These are phyloP conservation scores for Diphyllodes magnificus DNA, from an alignment of 2,113 vertebrate species.

Conservation along the genomic window DNA sequence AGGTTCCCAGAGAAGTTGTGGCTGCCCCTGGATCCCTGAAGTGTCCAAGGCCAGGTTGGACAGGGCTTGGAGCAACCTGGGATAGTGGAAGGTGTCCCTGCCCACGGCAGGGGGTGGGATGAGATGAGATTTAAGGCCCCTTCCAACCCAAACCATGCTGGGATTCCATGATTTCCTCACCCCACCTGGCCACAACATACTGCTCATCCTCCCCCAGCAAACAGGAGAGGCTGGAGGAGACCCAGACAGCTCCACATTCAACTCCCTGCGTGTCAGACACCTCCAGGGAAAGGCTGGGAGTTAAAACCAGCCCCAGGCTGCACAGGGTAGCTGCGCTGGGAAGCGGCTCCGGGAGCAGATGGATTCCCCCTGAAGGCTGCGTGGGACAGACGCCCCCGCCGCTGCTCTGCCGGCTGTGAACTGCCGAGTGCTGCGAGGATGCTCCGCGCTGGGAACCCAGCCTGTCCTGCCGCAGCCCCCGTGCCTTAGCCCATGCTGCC, in stretches of 20 bases:
- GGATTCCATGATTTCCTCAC: background rate
- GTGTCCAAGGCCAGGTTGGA: background rate
- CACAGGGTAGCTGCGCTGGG: background rate
- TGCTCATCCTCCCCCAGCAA: background rate
- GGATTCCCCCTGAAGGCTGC: background rate
- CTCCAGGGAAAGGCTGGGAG: background rate
- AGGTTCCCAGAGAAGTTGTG: background rate
- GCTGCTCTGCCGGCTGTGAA: background rate
- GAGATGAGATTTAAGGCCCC: fast-evolving
- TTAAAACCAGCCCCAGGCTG: background rate
- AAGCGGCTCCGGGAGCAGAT: background rate
- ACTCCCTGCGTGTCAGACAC: fast-evolving
- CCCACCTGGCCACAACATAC: background rate
- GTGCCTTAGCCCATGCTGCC: constrained; percentile 51
- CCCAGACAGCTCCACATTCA: background rate
- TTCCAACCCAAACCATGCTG: background rate
- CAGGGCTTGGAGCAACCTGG: fast-evolving
- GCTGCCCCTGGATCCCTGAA: background rate
- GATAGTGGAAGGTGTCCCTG: fast-evolving
- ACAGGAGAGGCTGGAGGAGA: background rate
- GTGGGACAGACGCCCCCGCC: background rate
- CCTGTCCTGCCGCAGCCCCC: background rate
- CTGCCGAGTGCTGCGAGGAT: fast-evolving
- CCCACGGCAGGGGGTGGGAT: background rate
- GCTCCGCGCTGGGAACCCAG: background rate